Conservation (phyloP, 2,888 invertebrate genomes). For the Amphipoea lucens region DNA sequence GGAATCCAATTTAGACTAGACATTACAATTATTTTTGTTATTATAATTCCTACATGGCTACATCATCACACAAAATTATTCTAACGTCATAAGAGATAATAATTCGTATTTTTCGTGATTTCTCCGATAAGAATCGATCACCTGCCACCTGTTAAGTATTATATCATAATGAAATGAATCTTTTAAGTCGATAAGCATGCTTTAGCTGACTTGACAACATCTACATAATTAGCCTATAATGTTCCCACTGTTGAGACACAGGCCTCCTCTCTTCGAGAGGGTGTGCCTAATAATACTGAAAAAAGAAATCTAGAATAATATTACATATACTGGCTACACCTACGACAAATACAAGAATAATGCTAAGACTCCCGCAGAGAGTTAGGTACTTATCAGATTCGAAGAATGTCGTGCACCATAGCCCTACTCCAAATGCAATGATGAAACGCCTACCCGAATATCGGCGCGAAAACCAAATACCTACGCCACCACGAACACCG, state of each 20-base stretch:
- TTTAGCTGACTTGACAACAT: constrained; percentile 14
- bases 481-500: too few relatives aligned
- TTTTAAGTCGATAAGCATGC: constrained; percentile 19
- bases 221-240: background rate
- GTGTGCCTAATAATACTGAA: background rate
- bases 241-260: too few relatives aligned
- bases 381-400: too few relatives aligned
- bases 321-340: too few relatives aligned
- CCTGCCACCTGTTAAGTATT: constrained; percentile 18
- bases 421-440: too few relatives aligned
- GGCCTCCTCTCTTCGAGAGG: background rate
- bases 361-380: too few relatives aligned
- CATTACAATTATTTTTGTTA: background rate
- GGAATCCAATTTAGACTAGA: background rate
- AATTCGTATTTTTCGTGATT: constrained; percentile 27
- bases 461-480: too few relatives aligned
- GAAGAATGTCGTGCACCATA: too few relatives aligned
- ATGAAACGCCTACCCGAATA: too few relatives aligned
- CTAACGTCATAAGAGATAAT: constrained; percentile 30
- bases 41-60: constrained; percentile 4
- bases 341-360: too few relatives aligned
- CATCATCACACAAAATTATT: constrained; percentile 24
- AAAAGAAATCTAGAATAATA: background rate
- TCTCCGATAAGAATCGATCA: constrained; percentile 39
- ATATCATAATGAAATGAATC: constrained; percentile 2